Conservation (phyloP, 2,113 vertebrate species). For the Progne subis region DNA sequence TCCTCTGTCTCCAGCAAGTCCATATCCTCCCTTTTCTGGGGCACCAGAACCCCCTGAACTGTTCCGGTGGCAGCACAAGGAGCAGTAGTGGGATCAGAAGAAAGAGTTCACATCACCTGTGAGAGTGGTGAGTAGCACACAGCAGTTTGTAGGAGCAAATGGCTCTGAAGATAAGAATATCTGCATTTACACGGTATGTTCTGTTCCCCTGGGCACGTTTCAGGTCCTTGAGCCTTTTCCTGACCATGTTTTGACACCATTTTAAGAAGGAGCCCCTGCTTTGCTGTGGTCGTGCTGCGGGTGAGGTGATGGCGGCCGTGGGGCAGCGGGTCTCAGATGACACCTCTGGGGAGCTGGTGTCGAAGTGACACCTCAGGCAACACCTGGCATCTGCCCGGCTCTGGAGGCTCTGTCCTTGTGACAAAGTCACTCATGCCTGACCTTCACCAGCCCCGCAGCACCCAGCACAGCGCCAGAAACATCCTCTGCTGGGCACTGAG, state of each 20-base stretch:
- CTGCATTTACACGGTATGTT: not conserved
- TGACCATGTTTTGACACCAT: not conserved
- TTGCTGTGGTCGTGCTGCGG: not conserved
- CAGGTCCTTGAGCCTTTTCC: not conserved
- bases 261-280: not conserved
- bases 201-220: not conserved
- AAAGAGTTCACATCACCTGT: not conserved
- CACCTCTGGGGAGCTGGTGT: not conserved
- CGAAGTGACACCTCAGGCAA: not conserved
- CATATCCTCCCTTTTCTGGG: not conserved
- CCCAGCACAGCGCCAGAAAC: not conserved
- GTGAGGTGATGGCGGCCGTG: not conserved
- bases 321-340: not conserved
- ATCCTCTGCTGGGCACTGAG: not conserved
- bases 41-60: not conserved
- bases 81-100: not conserved
- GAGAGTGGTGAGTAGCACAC: not conserved
- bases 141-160: not conserved
- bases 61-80: fast-evolving
- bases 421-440: not conserved
- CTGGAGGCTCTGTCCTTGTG: not conserved
- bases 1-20: not conserved
- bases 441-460: not conserved
- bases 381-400: fast-evolving
- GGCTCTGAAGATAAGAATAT: not conserved